phyloP scores from a whole-genome alignment of 2,888 invertebrate species.

The Proisotoma minuta region DNA sequence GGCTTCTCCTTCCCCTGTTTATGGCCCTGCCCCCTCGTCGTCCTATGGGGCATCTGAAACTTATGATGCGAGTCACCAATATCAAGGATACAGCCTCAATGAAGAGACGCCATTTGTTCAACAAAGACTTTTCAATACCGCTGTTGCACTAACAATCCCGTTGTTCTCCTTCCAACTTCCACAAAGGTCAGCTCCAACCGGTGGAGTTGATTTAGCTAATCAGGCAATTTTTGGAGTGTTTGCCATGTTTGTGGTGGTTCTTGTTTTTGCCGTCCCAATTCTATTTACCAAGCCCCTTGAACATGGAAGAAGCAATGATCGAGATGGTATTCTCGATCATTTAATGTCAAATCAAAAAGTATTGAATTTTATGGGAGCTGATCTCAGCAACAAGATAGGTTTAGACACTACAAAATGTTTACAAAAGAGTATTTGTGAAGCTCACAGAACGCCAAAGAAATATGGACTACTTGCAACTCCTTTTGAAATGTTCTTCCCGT shows the following conservation, averaged over 20 bases:
- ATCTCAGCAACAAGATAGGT: constrained; percentile 45
- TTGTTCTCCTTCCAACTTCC: constrained; percentile 42
- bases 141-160: constrained; percentile 42
- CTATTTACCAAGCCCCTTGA: constrained; percentile 27
- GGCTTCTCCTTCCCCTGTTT: constrained; percentile 14
- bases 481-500: constrained; percentile 47
- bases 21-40: constrained; percentile 9
- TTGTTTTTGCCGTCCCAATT: constrained; percentile 38
- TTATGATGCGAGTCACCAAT: constrained; percentile 18
- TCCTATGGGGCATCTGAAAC: constrained; percentile 24
- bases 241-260: constrained; percentile 30
- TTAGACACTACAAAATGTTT: constrained; percentile 44
- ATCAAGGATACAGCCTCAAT: constrained; percentile 29
- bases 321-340: constrained; percentile 42
- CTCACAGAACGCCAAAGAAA: constrained; percentile 42
- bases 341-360: constrained; percentile 44
- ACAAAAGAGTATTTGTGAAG: constrained; percentile 46
- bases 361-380: constrained; percentile 47
- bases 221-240: constrained; percentile 39
- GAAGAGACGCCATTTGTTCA: constrained; percentile 39
- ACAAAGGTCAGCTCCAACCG: constrained; percentile 29
- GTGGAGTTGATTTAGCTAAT: constrained; percentile 42
- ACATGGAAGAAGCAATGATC: constrained; percentile 28
- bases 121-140: constrained; percentile 41
- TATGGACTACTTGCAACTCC: constrained; percentile 45